These are phyloP conservation scores for Haliaeetus leucogaster DNA, from an alignment of 2,113 vertebrate genomes.

Conservation along the genomic window DNA sequence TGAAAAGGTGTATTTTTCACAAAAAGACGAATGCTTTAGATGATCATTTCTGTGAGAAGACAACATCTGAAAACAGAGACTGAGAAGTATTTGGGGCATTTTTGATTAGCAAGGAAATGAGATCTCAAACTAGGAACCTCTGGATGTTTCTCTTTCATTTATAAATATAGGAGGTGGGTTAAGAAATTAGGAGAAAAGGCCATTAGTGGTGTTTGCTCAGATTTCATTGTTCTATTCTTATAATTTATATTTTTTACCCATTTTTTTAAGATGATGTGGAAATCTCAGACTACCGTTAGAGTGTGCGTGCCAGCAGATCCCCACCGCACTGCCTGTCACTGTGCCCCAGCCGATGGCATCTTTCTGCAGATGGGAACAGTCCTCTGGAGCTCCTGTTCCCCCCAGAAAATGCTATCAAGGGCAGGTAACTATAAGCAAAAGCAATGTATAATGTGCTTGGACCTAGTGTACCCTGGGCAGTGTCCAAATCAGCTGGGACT, in stretches of 20 bases:
- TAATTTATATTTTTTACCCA: neutral
- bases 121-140: neutral
- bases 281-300: neutral
- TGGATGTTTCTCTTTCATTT: neutral
- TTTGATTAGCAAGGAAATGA: neutral
- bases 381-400: neutral
- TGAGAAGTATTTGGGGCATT: neutral
- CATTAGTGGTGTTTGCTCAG: neutral
- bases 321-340: neutral
- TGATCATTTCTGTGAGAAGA: neutral
- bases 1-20: neutral
- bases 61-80: neutral
- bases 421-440: neutral
- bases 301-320: neutral
- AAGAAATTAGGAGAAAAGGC: neutral
- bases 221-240: neutral
- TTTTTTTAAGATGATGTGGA: neutral
- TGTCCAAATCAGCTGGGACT: neutral
- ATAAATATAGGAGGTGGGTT: neutral
- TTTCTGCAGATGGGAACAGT: neutral
- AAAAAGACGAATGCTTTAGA: neutral
- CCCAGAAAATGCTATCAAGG: neutral
- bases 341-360: neutral
- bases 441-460: rapidly evolving
- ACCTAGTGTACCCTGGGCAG: neutral